These are phyloP conservation scores for Aphidius ervi DNA, from an alignment of 1,140 invertebrate species.

Conservation along the genomic window DNA sequence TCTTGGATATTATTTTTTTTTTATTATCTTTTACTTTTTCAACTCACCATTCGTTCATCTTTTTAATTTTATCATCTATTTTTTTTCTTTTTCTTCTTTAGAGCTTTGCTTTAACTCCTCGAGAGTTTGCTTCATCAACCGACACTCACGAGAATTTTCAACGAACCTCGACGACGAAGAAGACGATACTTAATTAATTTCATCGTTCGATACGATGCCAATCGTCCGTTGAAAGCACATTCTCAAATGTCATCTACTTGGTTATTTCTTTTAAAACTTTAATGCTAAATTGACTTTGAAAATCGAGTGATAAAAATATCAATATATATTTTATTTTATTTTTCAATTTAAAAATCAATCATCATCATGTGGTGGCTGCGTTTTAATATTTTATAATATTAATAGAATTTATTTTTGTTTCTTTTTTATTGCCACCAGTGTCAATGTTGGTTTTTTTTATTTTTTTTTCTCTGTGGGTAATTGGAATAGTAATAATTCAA, in stretches of 20 bases:
- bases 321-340: no score
- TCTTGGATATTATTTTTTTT: conserved; percentile 24
- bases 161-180: conserved; percentile 20
- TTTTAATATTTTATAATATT: no score
- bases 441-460: no score
- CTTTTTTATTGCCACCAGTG: no score
- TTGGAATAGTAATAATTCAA: no score
- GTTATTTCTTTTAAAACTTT: no score
- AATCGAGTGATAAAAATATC: background rate
- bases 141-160: conserved; percentile 38
- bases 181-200: conserved; percentile 45
- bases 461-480: no score
- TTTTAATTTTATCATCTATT: background rate
- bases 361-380: no score
- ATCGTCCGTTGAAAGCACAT: conserved; percentile 36
- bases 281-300: background rate
- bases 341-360: no score
- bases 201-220: conserved; percentile 37
- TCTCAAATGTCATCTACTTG: conserved; percentile 19
- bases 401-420: no score
- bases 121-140: conserved; percentile 25
- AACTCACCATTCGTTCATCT: conserved; percentile 18
- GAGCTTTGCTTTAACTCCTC: background rate
- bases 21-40: conserved; percentile 12
- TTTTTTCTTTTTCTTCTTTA: conserved; percentile 14